phyloP scores from a whole-genome alignment of 1,140 invertebrate species.

The Brevipalpus yothersi region DNA sequence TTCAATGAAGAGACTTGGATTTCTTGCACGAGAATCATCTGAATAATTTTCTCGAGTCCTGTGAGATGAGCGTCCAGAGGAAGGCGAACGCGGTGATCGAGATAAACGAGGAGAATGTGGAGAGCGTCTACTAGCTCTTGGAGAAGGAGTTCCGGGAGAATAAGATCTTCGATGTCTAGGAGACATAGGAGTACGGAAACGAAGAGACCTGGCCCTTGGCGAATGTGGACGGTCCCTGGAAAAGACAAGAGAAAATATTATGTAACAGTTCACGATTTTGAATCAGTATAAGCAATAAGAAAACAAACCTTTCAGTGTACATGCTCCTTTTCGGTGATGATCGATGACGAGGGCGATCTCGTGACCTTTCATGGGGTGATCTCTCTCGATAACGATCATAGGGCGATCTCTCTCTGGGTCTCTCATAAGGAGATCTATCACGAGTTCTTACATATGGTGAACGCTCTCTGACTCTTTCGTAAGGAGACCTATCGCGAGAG shows the following conservation, averaged over 20 bases:
- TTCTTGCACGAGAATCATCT: background rate
- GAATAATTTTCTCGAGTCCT: background rate
- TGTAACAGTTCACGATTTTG: background rate
- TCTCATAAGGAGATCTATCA: background rate
- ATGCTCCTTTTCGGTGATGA: background rate
- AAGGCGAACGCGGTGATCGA: background rate
- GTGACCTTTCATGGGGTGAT: background rate
- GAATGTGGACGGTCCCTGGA: background rate
- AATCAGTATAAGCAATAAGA: background rate
- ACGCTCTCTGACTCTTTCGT: background rate
- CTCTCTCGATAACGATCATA: background rate
- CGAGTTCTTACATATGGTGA: background rate
- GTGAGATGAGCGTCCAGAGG: background rate
- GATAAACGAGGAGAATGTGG: background rate
- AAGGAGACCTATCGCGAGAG: background rate
- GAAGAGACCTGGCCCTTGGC: background rate
- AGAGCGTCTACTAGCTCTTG: background rate
- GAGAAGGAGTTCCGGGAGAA: background rate
- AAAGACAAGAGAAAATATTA: background rate
- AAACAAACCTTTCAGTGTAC: background rate
- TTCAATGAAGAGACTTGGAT: background rate
- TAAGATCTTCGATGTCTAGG: background rate
- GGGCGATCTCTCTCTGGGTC: background rate
- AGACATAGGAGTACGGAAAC: background rate
- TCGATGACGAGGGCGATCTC: background rate